These are phyloP conservation scores for Cyprinella venusta DNA, from an alignment of 2,797 vertebrate genomes.

Conservation along the genomic window DNA sequence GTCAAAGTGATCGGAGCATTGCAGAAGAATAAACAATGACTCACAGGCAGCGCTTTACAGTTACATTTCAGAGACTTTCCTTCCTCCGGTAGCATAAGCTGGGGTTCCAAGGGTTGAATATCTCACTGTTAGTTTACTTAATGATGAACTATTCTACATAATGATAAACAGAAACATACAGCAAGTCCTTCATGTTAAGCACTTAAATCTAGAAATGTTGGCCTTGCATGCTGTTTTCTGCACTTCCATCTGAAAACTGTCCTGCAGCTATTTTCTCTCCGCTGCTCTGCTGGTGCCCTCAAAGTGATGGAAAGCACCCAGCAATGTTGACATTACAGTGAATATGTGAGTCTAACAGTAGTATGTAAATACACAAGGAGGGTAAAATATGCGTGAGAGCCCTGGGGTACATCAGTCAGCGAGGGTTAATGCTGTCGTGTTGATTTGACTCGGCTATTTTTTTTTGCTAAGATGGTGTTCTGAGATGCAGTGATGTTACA, in stretches of 20 bases:
- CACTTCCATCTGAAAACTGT: constrained; percentile 20
- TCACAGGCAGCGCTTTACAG: constrained; percentile 43
- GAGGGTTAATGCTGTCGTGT: constrained; percentile 28
- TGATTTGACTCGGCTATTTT: constrained; percentile 16
- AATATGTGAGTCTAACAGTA: constrained; percentile 41
- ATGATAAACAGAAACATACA: neutral
- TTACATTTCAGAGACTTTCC: constrained; percentile 49
- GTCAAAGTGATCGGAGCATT: constrained; percentile 47
- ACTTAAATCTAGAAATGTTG: constrained; percentile 1
- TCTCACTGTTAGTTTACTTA: neutral
- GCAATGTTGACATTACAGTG: constrained; percentile 36
- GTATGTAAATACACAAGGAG: constrained; percentile 48
- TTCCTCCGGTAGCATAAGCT: neutral
- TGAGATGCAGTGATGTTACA: neutral
- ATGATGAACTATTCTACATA: neutral
- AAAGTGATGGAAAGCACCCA: constrained; percentile 19
- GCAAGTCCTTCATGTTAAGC: neutral
- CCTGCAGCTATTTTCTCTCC: constrained; percentile 38
- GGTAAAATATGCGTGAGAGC: constrained; percentile 41
- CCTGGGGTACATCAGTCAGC: constrained; percentile 25
- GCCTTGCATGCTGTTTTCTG: constrained; percentile 1
- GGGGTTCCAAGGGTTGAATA: constrained; percentile 18
- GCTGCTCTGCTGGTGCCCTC: neutral
- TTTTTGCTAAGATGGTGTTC: constrained; percentile 1
- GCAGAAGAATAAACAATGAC: constrained; percentile 57